Percentiles rank a stretch among this genome's conserved stretches.
Conservation (phyloP, 2,113 vertebrate genomes). For the Malurus melanocephalus region DNA sequence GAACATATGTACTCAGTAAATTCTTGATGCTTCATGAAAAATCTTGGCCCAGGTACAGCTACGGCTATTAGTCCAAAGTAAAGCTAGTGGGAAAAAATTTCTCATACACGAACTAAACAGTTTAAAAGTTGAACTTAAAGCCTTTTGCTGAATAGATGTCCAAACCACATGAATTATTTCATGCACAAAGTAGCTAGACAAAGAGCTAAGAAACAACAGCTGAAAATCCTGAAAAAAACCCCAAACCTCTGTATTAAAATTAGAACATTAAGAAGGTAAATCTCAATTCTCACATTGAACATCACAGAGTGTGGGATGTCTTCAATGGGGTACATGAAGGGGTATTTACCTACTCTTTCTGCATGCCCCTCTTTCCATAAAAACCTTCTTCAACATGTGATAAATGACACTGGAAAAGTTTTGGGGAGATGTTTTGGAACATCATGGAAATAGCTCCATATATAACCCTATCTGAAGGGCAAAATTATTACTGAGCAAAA, state of each 20-base stretch:
- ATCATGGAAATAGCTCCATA: neutral
- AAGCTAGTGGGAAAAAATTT: neutral
- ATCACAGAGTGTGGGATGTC: neutral
- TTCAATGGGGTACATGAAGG: neutral
- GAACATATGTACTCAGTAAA: constrained; percentile 60
- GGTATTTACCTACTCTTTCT: neutral
- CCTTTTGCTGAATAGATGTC: neutral
- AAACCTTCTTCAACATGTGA: neutral
- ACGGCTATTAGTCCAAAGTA: constrained; percentile 44
- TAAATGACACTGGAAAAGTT: neutral
- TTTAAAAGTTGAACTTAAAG: constrained; percentile 27
- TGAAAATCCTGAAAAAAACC: neutral
- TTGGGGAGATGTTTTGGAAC: neutral
- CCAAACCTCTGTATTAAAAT: neutral
- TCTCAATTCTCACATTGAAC: neutral
- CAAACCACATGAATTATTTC: constrained; percentile 17
- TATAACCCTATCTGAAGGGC: neutral
- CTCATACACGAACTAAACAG: neutral
- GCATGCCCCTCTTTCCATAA: neutral
- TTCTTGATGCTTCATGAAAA: constrained; percentile 61
- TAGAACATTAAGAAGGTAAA: neutral
- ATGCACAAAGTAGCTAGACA: neutral
- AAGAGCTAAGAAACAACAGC: neutral
- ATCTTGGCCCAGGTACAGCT: constrained; percentile 54
- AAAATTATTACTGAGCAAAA: neutral